Conservation (phyloP, 2,113 vertebrate species). For the Trachemys scripta region DNA sequence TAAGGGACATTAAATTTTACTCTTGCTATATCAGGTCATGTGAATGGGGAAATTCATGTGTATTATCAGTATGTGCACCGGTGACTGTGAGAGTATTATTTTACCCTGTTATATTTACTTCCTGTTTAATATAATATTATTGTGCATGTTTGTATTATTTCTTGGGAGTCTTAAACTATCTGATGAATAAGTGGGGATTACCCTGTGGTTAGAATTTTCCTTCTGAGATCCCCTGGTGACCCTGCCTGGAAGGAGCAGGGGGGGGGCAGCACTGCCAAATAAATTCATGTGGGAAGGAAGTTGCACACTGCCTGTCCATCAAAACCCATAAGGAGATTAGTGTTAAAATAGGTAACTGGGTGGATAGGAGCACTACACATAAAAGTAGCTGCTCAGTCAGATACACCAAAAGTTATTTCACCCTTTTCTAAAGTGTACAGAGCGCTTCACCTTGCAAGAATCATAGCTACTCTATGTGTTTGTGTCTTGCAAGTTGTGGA, state of each 20-base stretch:
- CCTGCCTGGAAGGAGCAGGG: not conserved
- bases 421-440: not conserved
- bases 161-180: not conserved
- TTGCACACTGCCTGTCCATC: not conserved
- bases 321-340: not conserved
- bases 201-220: not conserved
- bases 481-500: not conserved
- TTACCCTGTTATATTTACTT: not conserved
- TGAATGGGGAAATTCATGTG: not conserved
- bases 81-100: not conserved
- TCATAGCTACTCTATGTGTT: not conserved
- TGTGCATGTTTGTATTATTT: not conserved
- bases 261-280: not conserved
- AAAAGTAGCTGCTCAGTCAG: not conserved
- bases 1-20: not conserved
- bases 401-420: not conserved
- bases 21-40: not conserved
- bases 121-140: not conserved
- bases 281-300: not conserved
- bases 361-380: not conserved
- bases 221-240: not conserved
- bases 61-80: not conserved
- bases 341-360: not conserved
- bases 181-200: not conserved
- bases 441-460: not conserved